These are phyloP conservation scores for Perognathus longimembris DNA, from an alignment of 2,113 vertebrate species.

Conservation along the genomic window DNA sequence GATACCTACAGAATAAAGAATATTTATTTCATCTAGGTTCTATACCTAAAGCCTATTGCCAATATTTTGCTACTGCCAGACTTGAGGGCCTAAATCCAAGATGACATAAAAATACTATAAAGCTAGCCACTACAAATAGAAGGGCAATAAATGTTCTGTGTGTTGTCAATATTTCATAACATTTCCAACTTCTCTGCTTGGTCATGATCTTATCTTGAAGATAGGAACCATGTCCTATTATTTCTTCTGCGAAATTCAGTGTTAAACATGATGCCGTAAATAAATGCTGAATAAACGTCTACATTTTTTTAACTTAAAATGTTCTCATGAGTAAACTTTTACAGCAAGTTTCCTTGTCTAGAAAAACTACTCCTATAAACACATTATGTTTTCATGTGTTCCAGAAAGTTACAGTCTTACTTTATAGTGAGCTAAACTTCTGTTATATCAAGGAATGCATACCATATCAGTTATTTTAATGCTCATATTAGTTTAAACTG, in stretches of 20 bases:
- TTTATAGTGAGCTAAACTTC: constrained; percentile 75
- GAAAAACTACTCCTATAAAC: constrained; percentile 35
- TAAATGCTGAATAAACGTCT: constrained; percentile 8
- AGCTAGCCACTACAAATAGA: not conserved
- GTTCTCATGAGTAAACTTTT: not conserved
- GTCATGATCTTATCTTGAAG: not conserved
- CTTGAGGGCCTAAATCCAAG: not conserved
- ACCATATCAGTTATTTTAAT: constrained; percentile 79
- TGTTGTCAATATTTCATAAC: not conserved
- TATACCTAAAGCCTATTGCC: not conserved
- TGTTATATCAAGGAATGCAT: constrained; percentile 67
- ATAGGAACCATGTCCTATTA: not conserved
- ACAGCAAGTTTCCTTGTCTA: constrained; percentile 1
- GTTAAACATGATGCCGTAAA: not conserved
- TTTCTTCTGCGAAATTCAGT: not conserved
- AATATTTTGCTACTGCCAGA: not conserved
- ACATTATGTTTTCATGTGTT: constrained; percentile 62
- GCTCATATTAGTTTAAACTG: constrained; percentile 74
- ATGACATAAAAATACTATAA: not conserved
- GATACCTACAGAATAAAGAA: not conserved
- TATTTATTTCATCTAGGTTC: accelerated
- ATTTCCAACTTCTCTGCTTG: not conserved
- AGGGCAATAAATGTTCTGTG: not conserved
- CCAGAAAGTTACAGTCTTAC: constrained; percentile 60
- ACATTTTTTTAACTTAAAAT: constrained; percentile 11